Conservation (phyloP, 2,888 invertebrate genomes). For the Hedya salicella region DNA sequence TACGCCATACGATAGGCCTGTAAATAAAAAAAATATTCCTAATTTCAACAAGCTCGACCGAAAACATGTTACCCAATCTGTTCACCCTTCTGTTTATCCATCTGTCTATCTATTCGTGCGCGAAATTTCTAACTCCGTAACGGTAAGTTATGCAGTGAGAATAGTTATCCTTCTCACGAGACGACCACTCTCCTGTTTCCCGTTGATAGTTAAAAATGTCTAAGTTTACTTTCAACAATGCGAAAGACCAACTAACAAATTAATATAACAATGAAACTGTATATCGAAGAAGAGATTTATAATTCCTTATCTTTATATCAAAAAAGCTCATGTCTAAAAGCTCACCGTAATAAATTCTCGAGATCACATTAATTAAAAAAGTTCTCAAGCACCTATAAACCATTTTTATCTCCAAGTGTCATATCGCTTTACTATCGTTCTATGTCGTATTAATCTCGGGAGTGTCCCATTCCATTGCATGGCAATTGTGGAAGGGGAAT, state of each 20-base stretch:
- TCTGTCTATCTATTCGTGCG: no score
- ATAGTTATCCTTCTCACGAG: not conserved
- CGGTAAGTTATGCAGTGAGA: not conserved
- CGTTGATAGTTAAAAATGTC: no score
- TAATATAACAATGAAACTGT: not conserved
- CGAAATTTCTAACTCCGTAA: no score
- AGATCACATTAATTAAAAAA: conserved; percentile 26
- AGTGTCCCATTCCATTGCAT: conserved; percentile 17
- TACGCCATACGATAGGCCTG: no score
- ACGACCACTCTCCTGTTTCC: not conserved
- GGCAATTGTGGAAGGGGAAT: conserved; percentile 7
- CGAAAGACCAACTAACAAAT: not conserved
- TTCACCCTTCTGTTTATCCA: no score
- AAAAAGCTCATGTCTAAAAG: conserved; percentile 1
- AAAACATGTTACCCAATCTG: no score
- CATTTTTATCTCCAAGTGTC: conserved; percentile 12
- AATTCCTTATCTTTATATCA: not conserved
- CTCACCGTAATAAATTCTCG: not conserved
- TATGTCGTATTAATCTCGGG: conserved; percentile 18
- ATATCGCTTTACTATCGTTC: conserved; percentile 21
- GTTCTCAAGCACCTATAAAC: conserved; percentile 16
- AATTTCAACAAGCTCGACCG: no score
- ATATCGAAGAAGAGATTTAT: not conserved
- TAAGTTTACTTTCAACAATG: not conserved
- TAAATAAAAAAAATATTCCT: no score